Base-by-base conservation (phyloP, 2,797 vertebrate species). In the Bucorvus abyssinicus region DNA sequence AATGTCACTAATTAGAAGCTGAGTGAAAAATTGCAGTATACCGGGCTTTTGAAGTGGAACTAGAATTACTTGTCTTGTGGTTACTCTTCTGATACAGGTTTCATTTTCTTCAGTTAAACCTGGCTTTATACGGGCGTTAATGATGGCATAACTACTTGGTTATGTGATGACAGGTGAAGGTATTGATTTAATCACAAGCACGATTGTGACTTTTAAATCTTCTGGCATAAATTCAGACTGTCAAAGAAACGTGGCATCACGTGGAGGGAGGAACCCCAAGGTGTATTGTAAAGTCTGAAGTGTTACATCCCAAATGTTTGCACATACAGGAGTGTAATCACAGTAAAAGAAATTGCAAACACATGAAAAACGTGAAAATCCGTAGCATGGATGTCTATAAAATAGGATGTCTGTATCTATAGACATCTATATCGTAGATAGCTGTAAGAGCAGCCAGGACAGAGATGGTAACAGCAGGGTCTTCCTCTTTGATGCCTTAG, bases 1-100 rank as follows among this genome's bases (percentile, higher is more conserved):
- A 91, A 91, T 36, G 29, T 70, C 45, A 76, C 47, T 94, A 74
- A 92, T 87, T 84, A 89, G 74, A 83, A 94, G 86, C 49, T 69
- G 22, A 90, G 36, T 74, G 44, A 71, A 92, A 84, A 68, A 83
- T 57, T 75, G 23, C 47, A 79, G 47, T 94, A 29, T 77, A 78
- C 36, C 42, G 19, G 11, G 38, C 12, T 84, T 94, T 82, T 91
- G 87, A 87, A 84, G 5, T 20, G n/a, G 86, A 79, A 70, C 26
- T 47, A 65, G 34, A 50, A 38, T 94, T 89, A 34, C 29, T 82
- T 89, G 36, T 82, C 36, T 82, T 68, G 26, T 79, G 60, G 15
- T 80, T 90, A 55, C 21, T 87, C 32, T 87, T 76, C 55, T 94
- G 32, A 50, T 83, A 75, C 44, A 47, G 45, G 60, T 63, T 88